These are phyloP conservation scores for Poeciliopsis turneri DNA, from an alignment of 2,797 vertebrate genomes.

Conservation along the genomic window DNA sequence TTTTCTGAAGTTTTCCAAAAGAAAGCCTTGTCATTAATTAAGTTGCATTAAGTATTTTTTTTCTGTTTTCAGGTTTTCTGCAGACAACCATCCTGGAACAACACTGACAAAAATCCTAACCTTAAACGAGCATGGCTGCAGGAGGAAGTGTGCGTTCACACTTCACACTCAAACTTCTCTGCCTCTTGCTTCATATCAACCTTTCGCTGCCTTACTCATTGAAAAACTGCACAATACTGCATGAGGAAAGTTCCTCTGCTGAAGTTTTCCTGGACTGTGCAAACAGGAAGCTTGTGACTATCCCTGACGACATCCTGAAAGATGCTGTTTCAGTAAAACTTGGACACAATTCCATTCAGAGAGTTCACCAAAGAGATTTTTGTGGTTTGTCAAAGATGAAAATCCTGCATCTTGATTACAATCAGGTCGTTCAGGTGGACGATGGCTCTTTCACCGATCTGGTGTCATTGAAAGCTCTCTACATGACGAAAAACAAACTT, in stretches of 20 bases:
- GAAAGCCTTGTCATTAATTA: not conserved
- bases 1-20: not conserved
- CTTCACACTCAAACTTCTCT: not conserved
- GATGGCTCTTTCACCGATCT: conserved; percentile 9
- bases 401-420: accelerated
- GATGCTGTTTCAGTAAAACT: not conserved
- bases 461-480: not conserved
- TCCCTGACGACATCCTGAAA: conserved; percentile 42
- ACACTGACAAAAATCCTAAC: not conserved
- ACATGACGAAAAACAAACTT: not conserved
- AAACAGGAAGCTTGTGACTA: accelerated
- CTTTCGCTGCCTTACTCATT: conserved; percentile 15
- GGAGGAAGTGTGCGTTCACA: not conserved
- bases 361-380: conserved; percentile 5
- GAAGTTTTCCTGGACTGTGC: not conserved
- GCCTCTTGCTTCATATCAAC: not conserved
- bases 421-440: conserved; percentile 9
- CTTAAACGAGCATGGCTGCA: not conserved
- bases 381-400: conserved; percentile 1
- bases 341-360: accelerated
- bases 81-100: not conserved
- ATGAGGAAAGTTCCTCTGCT: not conserved
- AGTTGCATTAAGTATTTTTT: not conserved
- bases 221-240: conserved; percentile 7
- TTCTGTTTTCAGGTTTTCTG: not conserved